A percentile compares a stretch with the other conserved stretches of the same genome.
These are phyloP conservation scores for Prionailurus bengalensis DNA, from an alignment of 2,113 vertebrate genomes.

Conservation along the genomic window DNA sequence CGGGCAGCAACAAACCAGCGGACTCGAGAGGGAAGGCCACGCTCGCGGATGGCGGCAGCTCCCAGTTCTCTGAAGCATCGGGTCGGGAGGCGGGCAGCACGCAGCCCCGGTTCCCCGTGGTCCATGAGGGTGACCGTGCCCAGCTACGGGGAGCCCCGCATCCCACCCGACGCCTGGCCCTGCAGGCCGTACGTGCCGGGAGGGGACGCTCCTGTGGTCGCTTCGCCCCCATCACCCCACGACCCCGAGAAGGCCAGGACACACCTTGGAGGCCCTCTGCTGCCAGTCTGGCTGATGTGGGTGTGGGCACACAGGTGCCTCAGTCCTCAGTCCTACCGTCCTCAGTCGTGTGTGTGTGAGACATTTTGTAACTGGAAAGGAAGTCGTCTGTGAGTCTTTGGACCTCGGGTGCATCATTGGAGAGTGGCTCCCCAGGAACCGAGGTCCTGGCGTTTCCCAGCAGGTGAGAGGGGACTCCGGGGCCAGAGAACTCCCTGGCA, in stretches of 20 bases:
- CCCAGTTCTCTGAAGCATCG: neutral
- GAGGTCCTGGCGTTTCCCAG: neutral
- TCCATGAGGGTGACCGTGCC: neutral
- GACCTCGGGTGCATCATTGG: rapidly evolving
- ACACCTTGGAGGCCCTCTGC: neutral
- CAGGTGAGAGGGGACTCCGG: neutral
- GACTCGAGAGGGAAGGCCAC: neutral
- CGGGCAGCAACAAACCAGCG: neutral
- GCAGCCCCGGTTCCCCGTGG: neutral
- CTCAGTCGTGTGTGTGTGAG: neutral
- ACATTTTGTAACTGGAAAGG: neutral
- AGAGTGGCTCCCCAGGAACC: neutral
- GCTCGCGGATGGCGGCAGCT: rapidly evolving
- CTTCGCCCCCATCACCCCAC: neutral
- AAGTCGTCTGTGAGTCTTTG: neutral
- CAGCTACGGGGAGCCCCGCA: neutral
- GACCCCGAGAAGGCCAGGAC: neutral
- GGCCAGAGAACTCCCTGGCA: neutral
- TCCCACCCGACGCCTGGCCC: neutral
- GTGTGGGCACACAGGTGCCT: rapidly evolving
- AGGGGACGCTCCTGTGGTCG: neutral
- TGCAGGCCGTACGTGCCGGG: neutral
- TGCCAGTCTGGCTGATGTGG: too few relatives aligned
- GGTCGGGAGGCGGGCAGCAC: rapidly evolving
- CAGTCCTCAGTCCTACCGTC: rapidly evolving